Evolutionary conservation across 2,888 invertebrate genomes (phyloP), one percentile per base, ranked within the genome.

Genomic region (Tenthredo notha): DNA sequence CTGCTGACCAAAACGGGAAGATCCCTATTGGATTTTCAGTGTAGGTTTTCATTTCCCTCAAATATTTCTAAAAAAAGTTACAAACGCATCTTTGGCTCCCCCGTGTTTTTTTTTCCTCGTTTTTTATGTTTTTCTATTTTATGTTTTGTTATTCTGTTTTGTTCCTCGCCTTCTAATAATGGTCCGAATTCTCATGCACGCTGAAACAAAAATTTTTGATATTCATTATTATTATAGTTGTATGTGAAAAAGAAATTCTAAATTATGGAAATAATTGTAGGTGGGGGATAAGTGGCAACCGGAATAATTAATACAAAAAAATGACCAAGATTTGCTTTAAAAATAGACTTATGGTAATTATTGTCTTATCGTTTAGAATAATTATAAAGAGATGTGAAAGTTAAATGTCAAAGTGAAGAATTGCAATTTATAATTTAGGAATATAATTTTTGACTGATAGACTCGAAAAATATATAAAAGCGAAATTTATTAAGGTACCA

Each of bases 61-160:
- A 89, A 90, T 89, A 90, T 90, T 91, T 86, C 88, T 89, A 89
- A 89, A 90, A 88, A 90, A 90, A 82, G 90, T 92, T 92, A 91
- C 90, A 92, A 91, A 91, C 91, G 92, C 91, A 92, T 93, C 93
- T 93, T 93, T 93, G 93, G 93, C 92, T 92, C 92, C 92, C 92
- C 90, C 88, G 87, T 89, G 87, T 88, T 88, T 86, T 75, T 86
- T 77, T 70, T 85, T 86, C n/a, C 33, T 75, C 33, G 65, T 83
- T 54, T 74, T 78, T 29, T 29, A 2, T 29, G 9, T 86, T 40
- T 70, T 83, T 54, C 72, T 86, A 4, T 33, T 84, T 86, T 89
- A 37, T 37, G 86, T 88, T 88, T 86, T 84, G 85, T 65, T 61
- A 21, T 75, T 85, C 86, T 29, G 33, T 78, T 18, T 67, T 84